Base-by-base conservation (phyloP, 2,888 invertebrate genomes). In the Ceriagrion tenellum region DNA sequence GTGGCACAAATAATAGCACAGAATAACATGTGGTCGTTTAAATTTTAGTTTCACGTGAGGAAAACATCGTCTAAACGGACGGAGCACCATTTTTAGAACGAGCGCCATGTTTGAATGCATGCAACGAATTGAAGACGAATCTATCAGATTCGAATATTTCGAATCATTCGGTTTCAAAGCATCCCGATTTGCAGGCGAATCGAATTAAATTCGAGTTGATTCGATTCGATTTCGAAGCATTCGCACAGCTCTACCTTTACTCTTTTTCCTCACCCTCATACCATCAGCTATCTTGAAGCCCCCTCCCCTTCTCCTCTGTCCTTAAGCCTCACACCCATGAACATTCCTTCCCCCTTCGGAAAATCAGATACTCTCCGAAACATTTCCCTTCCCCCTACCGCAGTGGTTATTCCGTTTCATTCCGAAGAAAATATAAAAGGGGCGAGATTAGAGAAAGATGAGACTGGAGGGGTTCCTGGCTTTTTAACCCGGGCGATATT, bases 361-460 rank as follows among this genome's bases (percentile, higher is more conserved):
- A 89, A n/a, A 55, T n/a, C 55, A 55, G 89, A 47, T 89, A 55
- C 55, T 13, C 89, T 26, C 55, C 26, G 26, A 89, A 55, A 3
- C 55, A 26, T n/a, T 89, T 35, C n/a, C n/a, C n/a, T n/a, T n/a
- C n/a, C n/a, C 47, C 26, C 55, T 55, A 10, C 89, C 55, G 0
- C 26, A 3, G 55, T 47, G 89, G 40, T 47, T 47, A 55, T 55
- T 89, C 89, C 89, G n/a, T 89, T 89, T 47, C 55, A 18, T 55
- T 89, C 81, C 81, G 81, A 81, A 35, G 81, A 18, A 81, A 81
- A 81, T 81, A 81, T 81, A 81, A 81, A 69, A 35, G 81, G 35
- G 16, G 35, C 35, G 81, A 81, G 81, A 81, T 81, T 81, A 81
- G 30, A 81, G 81, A 81, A 81, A 81, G 30, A 35, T 81, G 81